A percentile compares a stretch with the other conserved stretches of the same genome.
phyloP scores from a whole-genome alignment of 1,140 invertebrate species.

The Drosophila teissieri region DNA sequence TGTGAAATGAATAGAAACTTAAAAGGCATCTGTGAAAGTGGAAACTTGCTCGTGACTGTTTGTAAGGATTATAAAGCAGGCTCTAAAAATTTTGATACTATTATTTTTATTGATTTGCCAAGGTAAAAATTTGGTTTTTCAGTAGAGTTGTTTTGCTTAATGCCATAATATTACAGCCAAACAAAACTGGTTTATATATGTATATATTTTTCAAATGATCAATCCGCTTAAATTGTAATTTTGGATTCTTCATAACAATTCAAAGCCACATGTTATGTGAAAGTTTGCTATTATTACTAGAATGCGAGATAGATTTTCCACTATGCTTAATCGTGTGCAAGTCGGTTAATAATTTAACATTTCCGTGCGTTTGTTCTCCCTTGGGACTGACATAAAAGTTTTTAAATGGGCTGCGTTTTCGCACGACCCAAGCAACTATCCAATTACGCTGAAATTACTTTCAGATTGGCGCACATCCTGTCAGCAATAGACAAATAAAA shows the following conservation, averaged over 20 bases:
- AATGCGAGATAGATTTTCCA: background rate
- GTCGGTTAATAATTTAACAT: background rate
- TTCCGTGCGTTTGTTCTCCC: too few relatives aligned
- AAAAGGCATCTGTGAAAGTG: background rate
- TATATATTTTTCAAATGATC: too few relatives aligned
- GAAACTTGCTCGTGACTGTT: background rate
- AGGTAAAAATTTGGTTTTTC: too few relatives aligned
- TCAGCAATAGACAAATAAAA: constrained; percentile 56
- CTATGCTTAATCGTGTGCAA: background rate
- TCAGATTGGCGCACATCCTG: constrained; percentile 48
- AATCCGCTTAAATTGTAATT: too few relatives aligned
- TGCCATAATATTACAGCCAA: too few relatives aligned
- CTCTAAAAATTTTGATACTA: background rate
- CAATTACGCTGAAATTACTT: constrained; percentile 55
- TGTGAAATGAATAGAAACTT: background rate
- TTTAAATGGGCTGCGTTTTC: constrained; percentile 10
- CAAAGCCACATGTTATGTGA: too few relatives aligned
- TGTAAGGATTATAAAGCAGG: background rate
- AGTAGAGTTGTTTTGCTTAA: too few relatives aligned
- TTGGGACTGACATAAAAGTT: background rate
- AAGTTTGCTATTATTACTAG: too few relatives aligned
- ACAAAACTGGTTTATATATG: too few relatives aligned
- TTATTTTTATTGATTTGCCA: too few relatives aligned
- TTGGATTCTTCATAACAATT: too few relatives aligned
- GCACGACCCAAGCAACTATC: constrained; percentile 41